Evolutionary conservation across 2,113 vertebrate species (phyloP), one percentile per base, ranked within the genome.

Genomic region (Callaeas wilsoni): DNA sequence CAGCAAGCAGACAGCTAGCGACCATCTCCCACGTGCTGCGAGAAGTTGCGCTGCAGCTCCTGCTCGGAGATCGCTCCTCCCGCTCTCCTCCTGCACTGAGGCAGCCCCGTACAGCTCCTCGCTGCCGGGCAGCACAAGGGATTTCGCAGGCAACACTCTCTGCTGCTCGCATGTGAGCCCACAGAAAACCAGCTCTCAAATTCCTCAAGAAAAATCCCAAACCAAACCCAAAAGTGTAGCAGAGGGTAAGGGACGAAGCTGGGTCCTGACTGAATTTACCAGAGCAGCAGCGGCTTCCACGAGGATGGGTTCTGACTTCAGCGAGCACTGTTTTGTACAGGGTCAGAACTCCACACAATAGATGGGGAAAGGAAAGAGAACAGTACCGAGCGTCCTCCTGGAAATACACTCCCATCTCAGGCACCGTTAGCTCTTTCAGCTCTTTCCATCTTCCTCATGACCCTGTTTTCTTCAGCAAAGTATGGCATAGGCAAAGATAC

Each of bases 81-180:
- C 5, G 1, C 16, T 4, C 13, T 0, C 1, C 56, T 14, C 64
- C 69, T 3, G 39, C 3, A 2, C 33, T 15, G 5, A 0, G 29
- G 39, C 70, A 69, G 59, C 69, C 60, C 55, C 2, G 0, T 1
- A 2, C 60, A 9, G 30, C 57, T 53, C 50, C 50, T 55, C 2
- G 0, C n/a, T 46, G 42, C 56, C 7, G n/a, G 62, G 53, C 6
- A 2, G 39, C 57, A 0, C 4, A 0, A 16, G 13, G 0, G 3
- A 30, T 21, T 32, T 3, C 16, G 5, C 71, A 16, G 52, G 15
- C n/a, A 19, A 0, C 37, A 5, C 52, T 44, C 53, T n/a, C 56
- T 7, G 0, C 49, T 2, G 26, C 29, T 0, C 1, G 53, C 46
- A 4, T 0, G 1, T 1, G 13, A 94, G 18, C 35, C 25, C 27